phyloP scores from a whole-genome alignment of 2,797 vertebrate genomes.

The Semaprochilodus insignis region DNA sequence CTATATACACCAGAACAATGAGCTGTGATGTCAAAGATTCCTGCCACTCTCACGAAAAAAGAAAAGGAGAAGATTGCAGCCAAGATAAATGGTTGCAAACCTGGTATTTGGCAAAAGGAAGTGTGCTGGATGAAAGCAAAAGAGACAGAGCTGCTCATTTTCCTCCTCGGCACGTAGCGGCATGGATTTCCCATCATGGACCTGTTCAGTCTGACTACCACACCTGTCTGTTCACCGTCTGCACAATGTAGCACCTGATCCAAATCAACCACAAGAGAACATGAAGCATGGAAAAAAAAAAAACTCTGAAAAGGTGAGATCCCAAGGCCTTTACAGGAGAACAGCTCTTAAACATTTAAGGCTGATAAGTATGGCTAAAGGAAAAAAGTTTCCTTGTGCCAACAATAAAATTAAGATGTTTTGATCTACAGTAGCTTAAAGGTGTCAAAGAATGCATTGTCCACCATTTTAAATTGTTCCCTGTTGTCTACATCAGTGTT shows the following conservation, averaged over 20 bases:
- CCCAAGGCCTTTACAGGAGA: neutral
- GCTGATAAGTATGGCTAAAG: neutral
- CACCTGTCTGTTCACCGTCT: constrained; percentile 60
- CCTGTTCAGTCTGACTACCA: constrained; percentile 66
- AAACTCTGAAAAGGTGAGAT: neutral
- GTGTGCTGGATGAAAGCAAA: constrained; percentile 41
- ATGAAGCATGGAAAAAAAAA: constrained; percentile 6
- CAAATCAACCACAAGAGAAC: constrained; percentile 57
- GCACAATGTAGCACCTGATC: constrained; percentile 57
- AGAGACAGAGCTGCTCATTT: constrained; percentile 55
- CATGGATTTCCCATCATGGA: constrained; percentile 74
- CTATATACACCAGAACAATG: constrained; percentile 2
- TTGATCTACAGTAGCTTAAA: neutral
- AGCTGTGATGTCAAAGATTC: constrained; percentile 24
- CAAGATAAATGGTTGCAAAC: constrained; percentile 57
- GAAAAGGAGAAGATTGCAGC: constrained; percentile 51
- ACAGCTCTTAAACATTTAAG: neutral
- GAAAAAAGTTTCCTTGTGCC: neutral
- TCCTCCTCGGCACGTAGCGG: constrained; percentile 64
- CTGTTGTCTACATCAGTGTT: no score
- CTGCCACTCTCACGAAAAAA: constrained; percentile 17
- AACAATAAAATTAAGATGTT: neutral
- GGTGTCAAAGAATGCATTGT: neutral
- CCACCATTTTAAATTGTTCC: neutral
- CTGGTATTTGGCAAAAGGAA: constrained; percentile 55